A percentile compares a stretch with the other conserved stretches of the same genome.
Evolutionary conservation across 1,140 invertebrate genomes (phyloP).

Genomic region (Dendroctonus valens): DNA sequence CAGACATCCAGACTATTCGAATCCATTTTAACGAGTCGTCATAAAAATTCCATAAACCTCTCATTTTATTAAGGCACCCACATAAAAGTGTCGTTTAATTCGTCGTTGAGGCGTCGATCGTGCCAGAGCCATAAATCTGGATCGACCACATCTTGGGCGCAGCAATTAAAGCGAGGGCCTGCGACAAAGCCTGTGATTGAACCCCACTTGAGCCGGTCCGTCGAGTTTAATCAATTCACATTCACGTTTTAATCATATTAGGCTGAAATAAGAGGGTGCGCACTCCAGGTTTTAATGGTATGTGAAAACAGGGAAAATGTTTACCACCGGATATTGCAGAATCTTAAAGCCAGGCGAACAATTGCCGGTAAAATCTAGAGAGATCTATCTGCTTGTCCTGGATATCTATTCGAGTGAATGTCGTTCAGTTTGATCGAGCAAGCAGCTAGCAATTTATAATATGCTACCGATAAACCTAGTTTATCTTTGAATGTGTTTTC

Average conservation of each 20-base stretch:
- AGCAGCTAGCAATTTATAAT: too few relatives aligned
- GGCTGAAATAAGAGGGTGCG: conserved; percentile 42
- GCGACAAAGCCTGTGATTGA: conserved; percentile 37
- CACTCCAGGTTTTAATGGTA: conserved; percentile 33
- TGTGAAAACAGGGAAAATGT: conserved; percentile 23
- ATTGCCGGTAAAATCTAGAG: too few relatives aligned
- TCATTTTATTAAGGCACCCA: conserved; percentile 28
- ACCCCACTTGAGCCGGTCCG: conserved; percentile 41
- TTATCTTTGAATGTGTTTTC: too few relatives aligned
- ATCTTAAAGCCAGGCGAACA: too few relatives aligned
- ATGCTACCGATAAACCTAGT: too few relatives aligned
- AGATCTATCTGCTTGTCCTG: too few relatives aligned
- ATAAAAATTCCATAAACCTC: conserved; percentile 27
- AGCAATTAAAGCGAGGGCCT: conserved; percentile 40
- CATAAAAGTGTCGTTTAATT: conserved; percentile 27
- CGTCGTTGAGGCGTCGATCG: conserved; percentile 27
- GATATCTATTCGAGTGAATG: too few relatives aligned
- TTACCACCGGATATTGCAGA: not conserved
- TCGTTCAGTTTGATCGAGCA: too few relatives aligned
- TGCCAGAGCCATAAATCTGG: conserved; percentile 34
- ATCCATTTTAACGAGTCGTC: conserved; percentile 11
- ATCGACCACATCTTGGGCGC: conserved; percentile 41
- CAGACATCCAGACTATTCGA: conserved; percentile 1
- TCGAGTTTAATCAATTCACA: conserved; percentile 45
- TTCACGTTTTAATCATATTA: conserved; percentile 48